Base-by-base conservation (phyloP, 2,113 vertebrate genomes). In the Gallinago paraguaiae region DNA sequence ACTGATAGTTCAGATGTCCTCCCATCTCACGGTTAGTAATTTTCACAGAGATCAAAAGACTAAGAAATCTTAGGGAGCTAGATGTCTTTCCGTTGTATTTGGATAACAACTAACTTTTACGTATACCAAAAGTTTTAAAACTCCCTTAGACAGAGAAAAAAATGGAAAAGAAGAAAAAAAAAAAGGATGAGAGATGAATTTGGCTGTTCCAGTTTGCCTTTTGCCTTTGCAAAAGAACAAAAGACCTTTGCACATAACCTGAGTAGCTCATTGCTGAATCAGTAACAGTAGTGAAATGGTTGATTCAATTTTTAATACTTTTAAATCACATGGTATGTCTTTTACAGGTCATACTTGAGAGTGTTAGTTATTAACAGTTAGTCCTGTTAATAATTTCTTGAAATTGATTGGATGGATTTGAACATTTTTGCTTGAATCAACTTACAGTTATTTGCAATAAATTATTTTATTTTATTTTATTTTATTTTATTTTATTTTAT, bases 121-220 rank as follows among this genome's bases (percentile, higher is more conserved):
- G 18, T 14, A 30, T 25, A 41, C 3, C 9, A n/a, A 35, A 48
- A 35, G 2, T 50, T 87, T 25, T 41, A 39, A 69, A 69, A 51
- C 24, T 51, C 14, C 8, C 13, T 51, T 27, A 33, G 33, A 39
- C 9, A 11, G 30, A 37, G 15, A 5, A 50, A 69, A 53, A 59
- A 31, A 16, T 4, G 4, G 5, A 12, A 17, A 15, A 35, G 7
- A 10, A 20, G 4, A 51, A 24, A 35, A 31, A 16, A 28, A 27
- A 22, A 15, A 33, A 33, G 7, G 3, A 27, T 46, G 3, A 30
- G 14, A 2, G 24, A 25, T 25, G 8, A 53, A 2, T 2, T 24
- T 30, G 14, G 14, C 31, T 19, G 12, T 41, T 48, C 11, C 51
- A 2, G 18, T 85, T 69, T 48, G 31, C 35, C 31, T 79, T 76